A percentile compares a stretch with the other conserved stretches of the same genome.
Evolutionary conservation across 2,113 vertebrate species (phyloP).

Genomic region (Zeus faber): DNA sequence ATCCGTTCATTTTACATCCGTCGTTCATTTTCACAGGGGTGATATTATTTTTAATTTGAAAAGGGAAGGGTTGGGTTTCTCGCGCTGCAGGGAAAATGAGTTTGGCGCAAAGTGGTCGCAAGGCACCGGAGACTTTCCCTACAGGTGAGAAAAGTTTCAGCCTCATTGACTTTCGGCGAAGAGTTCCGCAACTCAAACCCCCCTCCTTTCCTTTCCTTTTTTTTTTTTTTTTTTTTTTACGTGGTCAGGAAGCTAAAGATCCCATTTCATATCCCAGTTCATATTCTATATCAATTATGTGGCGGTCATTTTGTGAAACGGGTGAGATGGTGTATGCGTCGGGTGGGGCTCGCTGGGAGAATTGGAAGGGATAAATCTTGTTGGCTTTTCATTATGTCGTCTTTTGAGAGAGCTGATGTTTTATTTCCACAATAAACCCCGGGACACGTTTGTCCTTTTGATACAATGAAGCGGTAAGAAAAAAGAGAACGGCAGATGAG

Average conservation of each 20-base stretch:
- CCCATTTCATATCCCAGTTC: slow-evolving; percentile 53
- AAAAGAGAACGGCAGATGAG: too few relatives aligned
- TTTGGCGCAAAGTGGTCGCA: slow-evolving; percentile 44
- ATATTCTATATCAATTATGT: slow-evolving; percentile 43
- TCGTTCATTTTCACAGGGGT: slow-evolving; percentile 27
- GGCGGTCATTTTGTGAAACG: slow-evolving; percentile 22
- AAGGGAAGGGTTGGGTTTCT: slow-evolving; percentile 5
- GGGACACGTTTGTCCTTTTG: too few relatives aligned
- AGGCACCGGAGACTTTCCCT: slow-evolving; percentile 12
- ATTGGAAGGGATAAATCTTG: not conserved
- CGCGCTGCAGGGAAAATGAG: slow-evolving; percentile 22
- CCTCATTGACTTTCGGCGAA: slow-evolving; percentile 55
- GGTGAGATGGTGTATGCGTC: not conserved
- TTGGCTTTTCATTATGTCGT: not conserved
- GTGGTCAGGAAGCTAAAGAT: slow-evolving; percentile 49
- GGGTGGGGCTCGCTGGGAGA: slow-evolving; percentile 4
- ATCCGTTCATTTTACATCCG: slow-evolving; percentile 19
- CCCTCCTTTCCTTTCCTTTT: too few relatives aligned
- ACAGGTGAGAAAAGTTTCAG: slow-evolving; percentile 59
- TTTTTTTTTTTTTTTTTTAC: too few relatives aligned
- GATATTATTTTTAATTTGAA: slow-evolving; percentile 27
- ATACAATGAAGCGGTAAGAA: too few relatives aligned
- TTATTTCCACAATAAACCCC: too few relatives aligned
- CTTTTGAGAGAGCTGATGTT: not conserved
- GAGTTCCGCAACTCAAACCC: slow-evolving; percentile 49